Evolutionary conservation across 2,797 vertebrate species (phyloP).

Genomic region (Kryptolebias ocellatus): DNA sequence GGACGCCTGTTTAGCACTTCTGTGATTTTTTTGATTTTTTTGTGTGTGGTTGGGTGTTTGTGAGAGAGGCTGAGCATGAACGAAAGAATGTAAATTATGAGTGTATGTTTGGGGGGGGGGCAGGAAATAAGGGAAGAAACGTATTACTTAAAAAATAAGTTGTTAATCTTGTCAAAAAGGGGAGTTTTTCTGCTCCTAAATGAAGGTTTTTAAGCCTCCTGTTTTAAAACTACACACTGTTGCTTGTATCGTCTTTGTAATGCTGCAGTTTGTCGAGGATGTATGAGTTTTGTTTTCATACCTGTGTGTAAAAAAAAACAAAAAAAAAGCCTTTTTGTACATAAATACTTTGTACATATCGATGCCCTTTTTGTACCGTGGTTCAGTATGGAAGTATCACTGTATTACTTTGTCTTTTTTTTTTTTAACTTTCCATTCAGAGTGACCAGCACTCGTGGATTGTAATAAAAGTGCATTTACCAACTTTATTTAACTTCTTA

Average conservation of each 20-base stretch:
- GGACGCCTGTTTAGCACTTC: slow-evolving; percentile 61
- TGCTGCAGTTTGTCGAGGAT: slow-evolving; percentile 77
- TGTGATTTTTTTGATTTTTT: slow-evolving; percentile 34
- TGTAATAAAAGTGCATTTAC: slow-evolving; percentile 85
- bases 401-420: slow-evolving; percentile 68
- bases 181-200: slow-evolving; percentile 35
- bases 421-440: slow-evolving; percentile 67
- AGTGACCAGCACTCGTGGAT: slow-evolving; percentile 69
- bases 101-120: slow-evolving; percentile 27
- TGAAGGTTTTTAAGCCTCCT: slow-evolving; percentile 38
- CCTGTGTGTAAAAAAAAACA: slow-evolving; percentile 69
- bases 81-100: slow-evolving; percentile 52
- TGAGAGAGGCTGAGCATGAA: slow-evolving; percentile 49
- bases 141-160: slow-evolving; percentile 13
- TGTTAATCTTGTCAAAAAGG: slow-evolving; percentile 41
- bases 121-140: slow-evolving; percentile 3
- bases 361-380: slow-evolving; percentile 79
- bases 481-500: slow-evolving; percentile 29
- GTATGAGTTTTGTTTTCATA: slow-evolving; percentile 82
- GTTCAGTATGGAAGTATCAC: slow-evolving; percentile 72
- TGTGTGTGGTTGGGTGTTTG: slow-evolving; percentile 59
- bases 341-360: slow-evolving; percentile 85
- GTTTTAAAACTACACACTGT: slow-evolving; percentile 66
- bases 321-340: slow-evolving; percentile 74
- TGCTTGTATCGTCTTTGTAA: slow-evolving; percentile 76